phyloP scores from a whole-genome alignment of 2,888 invertebrate genomes.

The Synergus laeviventris region DNA sequence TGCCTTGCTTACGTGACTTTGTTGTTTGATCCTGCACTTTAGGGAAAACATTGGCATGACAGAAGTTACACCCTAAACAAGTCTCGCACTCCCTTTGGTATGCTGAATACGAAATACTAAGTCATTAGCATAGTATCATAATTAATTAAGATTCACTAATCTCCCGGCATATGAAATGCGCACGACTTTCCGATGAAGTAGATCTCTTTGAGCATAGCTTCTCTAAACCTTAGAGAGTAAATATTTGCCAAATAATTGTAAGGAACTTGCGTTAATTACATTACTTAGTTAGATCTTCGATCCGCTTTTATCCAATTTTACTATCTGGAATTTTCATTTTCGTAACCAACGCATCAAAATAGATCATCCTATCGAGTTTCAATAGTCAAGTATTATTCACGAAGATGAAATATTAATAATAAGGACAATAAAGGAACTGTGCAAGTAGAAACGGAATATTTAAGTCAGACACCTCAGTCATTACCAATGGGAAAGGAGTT shows the following conservation, averaged over 20 bases:
- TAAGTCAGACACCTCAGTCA: background rate
- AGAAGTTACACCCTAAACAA: slow-evolving; percentile 16
- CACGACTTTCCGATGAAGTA: background rate
- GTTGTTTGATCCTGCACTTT: slow-evolving; percentile 35
- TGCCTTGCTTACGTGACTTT: slow-evolving; percentile 33
- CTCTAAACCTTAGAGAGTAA: background rate
- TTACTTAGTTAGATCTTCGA: background rate
- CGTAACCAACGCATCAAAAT: background rate
- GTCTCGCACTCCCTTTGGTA: background rate
- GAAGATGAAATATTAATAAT: too few species aligned
- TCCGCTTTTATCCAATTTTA: background rate
- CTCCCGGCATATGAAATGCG: background rate
- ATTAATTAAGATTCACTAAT: slow-evolving; percentile 34
- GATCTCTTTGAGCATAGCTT: background rate
- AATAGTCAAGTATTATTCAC: background rate
- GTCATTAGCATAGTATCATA: slow-evolving; percentile 35
- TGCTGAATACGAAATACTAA: slow-evolving; percentile 1
- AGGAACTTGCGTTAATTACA: background rate
- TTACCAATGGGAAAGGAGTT: background rate
- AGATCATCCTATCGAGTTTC: background rate
- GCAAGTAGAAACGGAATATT: background rate
- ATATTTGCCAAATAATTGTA: background rate
- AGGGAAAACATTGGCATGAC: slow-evolving; percentile 15
- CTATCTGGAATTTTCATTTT: background rate
- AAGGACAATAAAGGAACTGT: background rate